phyloP scores from a whole-genome alignment of 2,113 vertebrate genomes.

The Lipotes vexillifer region DNA sequence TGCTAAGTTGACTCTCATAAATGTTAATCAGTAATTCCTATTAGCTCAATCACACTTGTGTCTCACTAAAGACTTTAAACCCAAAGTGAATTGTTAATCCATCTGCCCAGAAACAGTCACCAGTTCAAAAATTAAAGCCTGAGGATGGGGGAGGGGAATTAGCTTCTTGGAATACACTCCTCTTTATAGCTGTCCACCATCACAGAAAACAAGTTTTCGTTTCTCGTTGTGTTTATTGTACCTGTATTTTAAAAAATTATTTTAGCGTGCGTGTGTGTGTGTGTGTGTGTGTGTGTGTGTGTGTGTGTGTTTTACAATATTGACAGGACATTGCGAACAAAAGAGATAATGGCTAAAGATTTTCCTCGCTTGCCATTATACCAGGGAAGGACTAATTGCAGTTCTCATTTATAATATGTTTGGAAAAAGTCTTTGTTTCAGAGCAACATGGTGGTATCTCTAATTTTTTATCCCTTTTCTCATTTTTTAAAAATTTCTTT shows the following conservation, averaged over 20 bases:
- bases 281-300: neutral
- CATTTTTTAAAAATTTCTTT: neutral
- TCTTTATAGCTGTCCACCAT: neutral
- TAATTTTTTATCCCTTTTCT: neutral
- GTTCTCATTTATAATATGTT: conserved; percentile 8
- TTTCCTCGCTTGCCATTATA: neutral
- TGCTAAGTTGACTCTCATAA: neutral
- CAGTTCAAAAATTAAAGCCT: neutral
- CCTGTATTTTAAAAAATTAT: neutral
- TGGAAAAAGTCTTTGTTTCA: conserved; percentile 23
- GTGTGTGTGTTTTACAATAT: neutral
- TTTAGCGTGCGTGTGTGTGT: neutral
- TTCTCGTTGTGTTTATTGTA: neutral
- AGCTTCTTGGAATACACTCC: neutral
- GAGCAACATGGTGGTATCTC: neutral
- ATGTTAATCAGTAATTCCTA: neutral
- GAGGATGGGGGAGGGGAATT: neutral
- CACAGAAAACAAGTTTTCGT: neutral
- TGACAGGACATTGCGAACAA: neutral
- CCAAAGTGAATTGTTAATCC: neutral
- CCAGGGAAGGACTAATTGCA: neutral
- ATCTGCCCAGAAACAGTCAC: neutral
- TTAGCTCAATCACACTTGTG: neutral
- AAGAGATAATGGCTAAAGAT: neutral
- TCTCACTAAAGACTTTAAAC: neutral